Base-by-base conservation (phyloP, 2,113 vertebrate genomes). In the Centropus bengalensis region DNA sequence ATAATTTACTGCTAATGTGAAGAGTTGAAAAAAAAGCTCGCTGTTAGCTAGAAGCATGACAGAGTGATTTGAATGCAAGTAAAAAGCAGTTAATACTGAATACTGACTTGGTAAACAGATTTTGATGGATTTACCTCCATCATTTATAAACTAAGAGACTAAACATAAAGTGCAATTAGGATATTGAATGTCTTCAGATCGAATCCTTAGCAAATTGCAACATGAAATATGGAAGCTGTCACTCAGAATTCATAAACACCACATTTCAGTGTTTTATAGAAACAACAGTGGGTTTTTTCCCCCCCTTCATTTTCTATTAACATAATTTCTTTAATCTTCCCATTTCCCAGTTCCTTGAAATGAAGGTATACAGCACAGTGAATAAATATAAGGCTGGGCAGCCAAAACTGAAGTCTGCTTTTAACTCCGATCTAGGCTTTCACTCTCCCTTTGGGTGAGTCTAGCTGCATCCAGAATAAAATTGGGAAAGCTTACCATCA, bases 1-100 rank as follows among this genome's bases (percentile, higher is more conserved):
- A 84, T 91, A 92, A 93, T 82, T 52, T 64, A 82, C 74, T 89
- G 74, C n/a, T 62, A 82, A 91, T 55, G 40, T 23, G 10, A 89
- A 86, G 40, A 44, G 66, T 47, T 38, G 60, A 36, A 92, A 92
- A 91, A 93, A 79, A 80, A 5, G 33, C 38, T 91, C 47, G 56
- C 52, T 92, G 32, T 79, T 84, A 88, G 51, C 75, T 85, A 91
- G 56, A 88, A 95, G n/a, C 52, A 76, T 59, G 59, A 75, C 63
- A 88, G 74, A 86, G 52, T 54, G 32, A 89, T 59, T 38, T 62
- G 47, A 94, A 80, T n/a, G 30, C 49, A 83, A 76, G 36, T 51
- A 67, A 70, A 92, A 90, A 54, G 28, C 30, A 92, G 66, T 30
- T 91, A 75, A 76, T 93, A 74, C 23, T 66, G 27, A 79, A 86